These are phyloP conservation scores for Acholoe squamosa DNA, from an alignment of 2,888 invertebrate species.

Conservation along the genomic window DNA sequence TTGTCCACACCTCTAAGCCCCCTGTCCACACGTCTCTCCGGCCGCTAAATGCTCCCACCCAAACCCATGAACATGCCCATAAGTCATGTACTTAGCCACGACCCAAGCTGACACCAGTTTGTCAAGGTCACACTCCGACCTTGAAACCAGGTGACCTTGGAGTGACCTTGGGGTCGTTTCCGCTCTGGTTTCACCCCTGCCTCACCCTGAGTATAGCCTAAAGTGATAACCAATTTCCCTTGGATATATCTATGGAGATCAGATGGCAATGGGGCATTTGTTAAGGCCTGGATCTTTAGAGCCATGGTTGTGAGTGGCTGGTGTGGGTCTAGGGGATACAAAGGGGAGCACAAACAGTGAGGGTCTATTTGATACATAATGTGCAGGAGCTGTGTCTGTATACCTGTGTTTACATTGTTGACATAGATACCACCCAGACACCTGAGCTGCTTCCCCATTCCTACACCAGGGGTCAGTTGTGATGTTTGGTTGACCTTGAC, in stretches of 20 bases:
- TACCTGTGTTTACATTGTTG: slow-evolving; percentile 30
- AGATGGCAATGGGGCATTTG: not conserved
- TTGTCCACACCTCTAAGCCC: not conserved
- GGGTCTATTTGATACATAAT: slow-evolving; percentile 11
- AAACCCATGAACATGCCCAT: not conserved
- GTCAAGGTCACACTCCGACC: slow-evolving; percentile 16
- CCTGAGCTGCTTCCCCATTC: not conserved
- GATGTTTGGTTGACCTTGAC: slow-evolving; percentile 47
- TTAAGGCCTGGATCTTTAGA: not conserved
- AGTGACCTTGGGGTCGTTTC: not conserved
- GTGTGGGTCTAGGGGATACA: not conserved
- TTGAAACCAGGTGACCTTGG: slow-evolving; percentile 23
- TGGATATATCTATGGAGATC: not conserved
- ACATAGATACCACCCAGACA: not conserved
- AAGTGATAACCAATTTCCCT: slow-evolving; percentile 7
- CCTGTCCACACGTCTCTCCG: not conserved
- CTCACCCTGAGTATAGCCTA: not conserved
- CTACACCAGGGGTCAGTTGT: slow-evolving; percentile 20
- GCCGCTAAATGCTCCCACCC: not conserved
- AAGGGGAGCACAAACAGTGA: slow-evolving; percentile 1
- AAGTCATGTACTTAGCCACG: slow-evolving; percentile 7
- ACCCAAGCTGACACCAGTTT: not conserved
- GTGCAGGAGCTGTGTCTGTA: not conserved
- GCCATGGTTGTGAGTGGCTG: not conserved
- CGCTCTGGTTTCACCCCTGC: slow-evolving; percentile 7